These are phyloP conservation scores for Temnothorax unifasciatus DNA, from an alignment of 2,888 invertebrate species.

Conservation along the genomic window DNA sequence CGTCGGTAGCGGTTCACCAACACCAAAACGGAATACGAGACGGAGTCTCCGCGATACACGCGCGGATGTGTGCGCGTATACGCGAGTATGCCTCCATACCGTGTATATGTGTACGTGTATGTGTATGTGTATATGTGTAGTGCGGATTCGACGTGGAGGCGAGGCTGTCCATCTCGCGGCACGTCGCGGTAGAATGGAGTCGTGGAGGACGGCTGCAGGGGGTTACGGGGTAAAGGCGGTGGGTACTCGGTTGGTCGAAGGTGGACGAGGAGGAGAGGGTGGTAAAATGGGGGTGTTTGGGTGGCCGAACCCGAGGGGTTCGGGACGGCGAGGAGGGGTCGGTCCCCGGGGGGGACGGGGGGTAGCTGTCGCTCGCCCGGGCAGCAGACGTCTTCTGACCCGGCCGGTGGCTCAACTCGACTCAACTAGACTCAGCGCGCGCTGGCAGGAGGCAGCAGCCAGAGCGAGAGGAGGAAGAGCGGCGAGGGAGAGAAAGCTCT, in stretches of 20 bases:
- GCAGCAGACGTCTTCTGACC: conserved; percentile 87
- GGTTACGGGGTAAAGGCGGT: conserved; percentile 71
- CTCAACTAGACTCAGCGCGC: conserved; percentile 81
- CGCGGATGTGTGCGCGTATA: not conserved
- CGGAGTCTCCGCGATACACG: conserved; percentile 42
- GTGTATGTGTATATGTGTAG: conserved; percentile 52
- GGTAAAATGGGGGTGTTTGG: conserved; percentile 74
- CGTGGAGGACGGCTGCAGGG: conserved; percentile 79
- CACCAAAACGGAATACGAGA: conserved; percentile 36
- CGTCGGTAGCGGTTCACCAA: conserved; percentile 66
- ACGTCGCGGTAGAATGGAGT: conserved; percentile 82
- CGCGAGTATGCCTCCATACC: not conserved
- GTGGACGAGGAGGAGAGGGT: conserved; percentile 69
- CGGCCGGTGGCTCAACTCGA: conserved; percentile 86
- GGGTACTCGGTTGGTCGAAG: conserved; percentile 67
- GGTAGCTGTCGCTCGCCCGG: conserved; percentile 86
- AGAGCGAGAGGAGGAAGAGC: conserved; percentile 77
- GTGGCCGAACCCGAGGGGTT: conserved; percentile 71
- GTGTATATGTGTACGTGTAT: not conserved
- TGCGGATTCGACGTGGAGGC: conserved; percentile 72
- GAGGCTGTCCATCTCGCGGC: conserved; percentile 82
- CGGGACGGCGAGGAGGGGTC: conserved; percentile 61
- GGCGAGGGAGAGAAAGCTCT: conserved; percentile 72
- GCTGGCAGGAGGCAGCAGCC: conserved; percentile 73
- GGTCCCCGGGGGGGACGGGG: conserved; percentile 78